Percentiles rank a stretch among this genome's conserved stretches.
Conservation (phyloP, 2,113 vertebrate genomes). For the Catharus fuscescens region DNA sequence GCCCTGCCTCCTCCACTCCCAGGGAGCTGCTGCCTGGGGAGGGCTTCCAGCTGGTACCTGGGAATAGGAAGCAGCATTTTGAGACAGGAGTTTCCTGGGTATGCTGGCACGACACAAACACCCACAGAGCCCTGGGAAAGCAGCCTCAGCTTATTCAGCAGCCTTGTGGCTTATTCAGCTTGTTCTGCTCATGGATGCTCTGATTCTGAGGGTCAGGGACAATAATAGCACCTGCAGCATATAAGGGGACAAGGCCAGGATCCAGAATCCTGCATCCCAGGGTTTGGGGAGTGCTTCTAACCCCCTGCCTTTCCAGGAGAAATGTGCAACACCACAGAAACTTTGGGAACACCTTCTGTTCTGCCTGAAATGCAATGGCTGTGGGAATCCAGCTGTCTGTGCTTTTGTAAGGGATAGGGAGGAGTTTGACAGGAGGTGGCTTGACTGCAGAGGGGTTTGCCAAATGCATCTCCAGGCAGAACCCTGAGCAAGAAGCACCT, state of each 20-base stretch:
- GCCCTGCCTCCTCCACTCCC: not conserved
- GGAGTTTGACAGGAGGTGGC: not conserved
- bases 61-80: not conserved
- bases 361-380: not conserved
- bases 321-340: not conserved
- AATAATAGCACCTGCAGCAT: not conserved
- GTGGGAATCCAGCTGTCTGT: not conserved
- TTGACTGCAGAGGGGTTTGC: not conserved
- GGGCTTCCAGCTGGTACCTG: not conserved
- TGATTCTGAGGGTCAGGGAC: not conserved
- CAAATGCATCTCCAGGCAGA: not conserved
- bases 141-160: not conserved
- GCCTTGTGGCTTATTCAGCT: not conserved
- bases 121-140: not conserved
- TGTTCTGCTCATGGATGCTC: not conserved
- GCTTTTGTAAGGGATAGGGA: not conserved
- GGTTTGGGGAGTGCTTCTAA: not conserved
- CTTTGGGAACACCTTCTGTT: not conserved
- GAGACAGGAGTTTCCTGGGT: not conserved
- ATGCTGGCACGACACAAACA: not conserved
- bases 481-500: not conserved
- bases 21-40: not conserved
- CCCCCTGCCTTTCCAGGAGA: rapidly evolving
- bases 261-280: not conserved
- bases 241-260: not conserved